phyloP scores from a whole-genome alignment of 2,888 invertebrate genomes.

The Uropetala carovei region DNA sequence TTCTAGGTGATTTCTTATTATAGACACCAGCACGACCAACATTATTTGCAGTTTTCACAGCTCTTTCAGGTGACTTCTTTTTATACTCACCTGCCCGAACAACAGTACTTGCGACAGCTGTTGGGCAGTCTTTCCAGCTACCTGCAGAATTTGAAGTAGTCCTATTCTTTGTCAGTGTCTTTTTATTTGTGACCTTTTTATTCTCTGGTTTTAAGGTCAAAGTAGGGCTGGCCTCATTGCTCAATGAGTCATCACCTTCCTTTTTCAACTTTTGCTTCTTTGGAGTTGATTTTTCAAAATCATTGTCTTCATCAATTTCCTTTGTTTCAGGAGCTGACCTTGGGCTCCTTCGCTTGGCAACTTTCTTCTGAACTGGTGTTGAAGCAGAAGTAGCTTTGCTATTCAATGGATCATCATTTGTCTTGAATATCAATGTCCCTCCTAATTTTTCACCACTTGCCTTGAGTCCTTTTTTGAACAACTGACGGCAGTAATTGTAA shows the following conservation, averaged over 20 bases:
- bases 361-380: neutral
- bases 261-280: neutral
- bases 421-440: conserved; percentile 1
- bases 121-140: conserved; percentile 34
- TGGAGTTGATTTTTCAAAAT: neutral
- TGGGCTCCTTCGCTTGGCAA: neutral
- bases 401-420: neutral
- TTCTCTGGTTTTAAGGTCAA: neutral
- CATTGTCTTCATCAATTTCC: neutral
- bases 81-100: conserved; percentile 24
- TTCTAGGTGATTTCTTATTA: neutral
- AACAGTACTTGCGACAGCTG: conserved; percentile 35
- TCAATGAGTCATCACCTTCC: neutral
- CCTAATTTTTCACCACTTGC: neutral
- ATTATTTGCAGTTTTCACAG: neutral
- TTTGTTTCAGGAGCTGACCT: neutral
- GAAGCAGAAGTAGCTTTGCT: neutral
- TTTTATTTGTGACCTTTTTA: neutral
- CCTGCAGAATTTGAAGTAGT: neutral
- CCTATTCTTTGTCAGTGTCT: neutral
- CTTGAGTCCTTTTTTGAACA: conserved; percentile 82
- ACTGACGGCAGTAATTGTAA: conserved; percentile 83
- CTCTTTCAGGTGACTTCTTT: neutral
- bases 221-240: neutral
- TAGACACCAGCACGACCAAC: conserved; percentile 23